Conservation (phyloP, 2,113 vertebrate genomes). For the Saccopteryx bilineata region DNA sequence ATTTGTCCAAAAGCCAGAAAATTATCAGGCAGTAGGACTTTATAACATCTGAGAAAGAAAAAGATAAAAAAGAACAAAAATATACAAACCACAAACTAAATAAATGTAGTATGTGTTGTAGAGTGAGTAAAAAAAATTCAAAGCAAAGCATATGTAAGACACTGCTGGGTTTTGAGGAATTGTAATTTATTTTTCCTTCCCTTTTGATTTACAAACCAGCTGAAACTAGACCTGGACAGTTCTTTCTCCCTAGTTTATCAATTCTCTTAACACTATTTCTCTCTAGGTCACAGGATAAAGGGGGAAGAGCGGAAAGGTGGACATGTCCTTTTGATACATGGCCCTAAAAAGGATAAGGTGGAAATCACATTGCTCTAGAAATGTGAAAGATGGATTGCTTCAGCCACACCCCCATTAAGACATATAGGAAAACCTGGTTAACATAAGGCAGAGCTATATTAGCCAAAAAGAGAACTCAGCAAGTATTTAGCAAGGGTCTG, state of each 20-base stretch:
- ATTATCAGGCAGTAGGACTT: neutral
- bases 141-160: neutral
- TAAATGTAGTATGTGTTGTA: neutral
- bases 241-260: neutral
- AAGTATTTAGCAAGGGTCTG: neutral
- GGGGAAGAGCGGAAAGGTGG: neutral
- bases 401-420: accelerated
- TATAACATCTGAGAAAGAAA: neutral
- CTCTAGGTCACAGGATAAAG: neutral
- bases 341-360: neutral
- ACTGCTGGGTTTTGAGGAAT: neutral
- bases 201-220: neutral
- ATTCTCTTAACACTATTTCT: neutral
- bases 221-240: neutral
- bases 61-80: neutral
- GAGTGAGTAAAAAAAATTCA: neutral
- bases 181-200: slow-evolving; percentile 38
- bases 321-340: neutral
- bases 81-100: neutral
- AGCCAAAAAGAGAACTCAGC: neutral
- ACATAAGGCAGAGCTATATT: neutral
- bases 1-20: neutral
- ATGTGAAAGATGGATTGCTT: neutral
- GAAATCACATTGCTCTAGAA: neutral
- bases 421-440: neutral